Base-by-base conservation (phyloP, 2,113 vertebrate genomes). In the Microcebus murinus region DNA sequence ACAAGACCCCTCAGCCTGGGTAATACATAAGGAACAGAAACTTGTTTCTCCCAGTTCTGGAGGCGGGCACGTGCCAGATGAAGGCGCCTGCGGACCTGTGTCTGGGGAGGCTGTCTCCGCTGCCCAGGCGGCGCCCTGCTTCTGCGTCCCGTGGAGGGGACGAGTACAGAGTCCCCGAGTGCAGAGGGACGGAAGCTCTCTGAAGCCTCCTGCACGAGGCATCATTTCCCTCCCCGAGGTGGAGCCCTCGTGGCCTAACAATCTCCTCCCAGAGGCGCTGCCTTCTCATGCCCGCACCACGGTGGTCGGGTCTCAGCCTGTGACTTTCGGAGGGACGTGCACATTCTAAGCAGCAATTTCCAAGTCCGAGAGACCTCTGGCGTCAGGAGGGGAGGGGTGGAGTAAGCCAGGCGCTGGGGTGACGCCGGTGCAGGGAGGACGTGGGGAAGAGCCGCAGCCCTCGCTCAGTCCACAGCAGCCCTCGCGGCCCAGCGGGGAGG, bases 391-490 rank as follows among this genome's bases (percentile, higher is more conserved):
- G 25, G 61, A 23, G 1, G 23, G 57, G 13, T 9, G 36, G 42
- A 39, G 8, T 11, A 59, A 50, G 10, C n/a, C 2, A 6, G 74
- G 45, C 8, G 55, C 59, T 52, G 10, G 50, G 39, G 14, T 52
- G 55, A 59, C 29, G n/a, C 27, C 34, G 0, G 0, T 29, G 4
- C 29, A 15, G 73, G 31, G 55, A 61, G 85, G 31, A 45, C 2
- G 34, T 2, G 27, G 21, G 20, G 20, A 20, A 8, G 48, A 31
- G 29, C n/a, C 4, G 3, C 13, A 14, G 29, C 17, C 2, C 2
- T 3, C 6, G 0, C 7, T 76, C 0, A 0, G 23, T 27, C 45
- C 48, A 7, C 21, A 12, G 4, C 79, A 42, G 31, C 13, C n/a
- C 36, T 8, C 55, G 31, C 45, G 76, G 42, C 77, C 39, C 14